A percentile compares a stretch with the other conserved stretches of the same genome.
Evolutionary conservation across 2,888 invertebrate species (phyloP).

Genomic region (Drosophila monieri): DNA sequence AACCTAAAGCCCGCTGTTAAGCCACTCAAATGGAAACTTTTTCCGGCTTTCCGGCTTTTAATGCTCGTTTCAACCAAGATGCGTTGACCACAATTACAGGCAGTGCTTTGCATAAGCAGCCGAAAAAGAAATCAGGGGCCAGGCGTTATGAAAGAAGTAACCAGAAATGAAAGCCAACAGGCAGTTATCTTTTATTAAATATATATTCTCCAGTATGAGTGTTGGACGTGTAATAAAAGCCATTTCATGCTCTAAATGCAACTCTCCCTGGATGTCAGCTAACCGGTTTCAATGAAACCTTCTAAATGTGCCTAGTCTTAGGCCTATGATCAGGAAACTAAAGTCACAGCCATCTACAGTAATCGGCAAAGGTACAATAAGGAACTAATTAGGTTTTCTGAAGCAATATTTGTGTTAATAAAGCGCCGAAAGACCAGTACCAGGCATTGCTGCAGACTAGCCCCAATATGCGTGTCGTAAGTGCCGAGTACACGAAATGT

Average conservation of each 20-base stretch:
- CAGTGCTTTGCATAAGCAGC: slow-evolving; percentile 27
- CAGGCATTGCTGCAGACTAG: not conserved
- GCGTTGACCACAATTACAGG: slow-evolving; percentile 25
- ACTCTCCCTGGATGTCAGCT: not conserved
- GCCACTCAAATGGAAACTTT: slow-evolving; percentile 62
- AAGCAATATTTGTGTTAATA: not conserved
- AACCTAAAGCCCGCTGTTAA: slow-evolving; percentile 14
- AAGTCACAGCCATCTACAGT: not conserved
- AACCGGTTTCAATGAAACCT: not conserved
- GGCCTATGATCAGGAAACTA: not conserved
- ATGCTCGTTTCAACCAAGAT: slow-evolving; percentile 15
- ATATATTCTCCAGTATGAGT: not conserved
- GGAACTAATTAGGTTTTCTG: not conserved
- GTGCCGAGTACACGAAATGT: not conserved
- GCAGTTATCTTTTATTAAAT: not conserved
- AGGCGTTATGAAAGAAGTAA: slow-evolving; percentile 6
- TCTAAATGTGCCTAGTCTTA: not conserved
- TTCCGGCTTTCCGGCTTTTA: slow-evolving; percentile 41
- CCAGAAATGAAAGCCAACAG: slow-evolving; percentile 1
- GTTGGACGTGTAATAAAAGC: not conserved
- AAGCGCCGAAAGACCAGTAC: not conserved
- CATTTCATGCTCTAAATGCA: not conserved
- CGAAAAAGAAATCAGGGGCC: slow-evolving; percentile 20
- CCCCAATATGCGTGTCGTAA: not conserved
- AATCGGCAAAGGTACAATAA: not conserved